Base-by-base conservation (phyloP, 2,797 vertebrate genomes). In the Clamator glandarius region DNA sequence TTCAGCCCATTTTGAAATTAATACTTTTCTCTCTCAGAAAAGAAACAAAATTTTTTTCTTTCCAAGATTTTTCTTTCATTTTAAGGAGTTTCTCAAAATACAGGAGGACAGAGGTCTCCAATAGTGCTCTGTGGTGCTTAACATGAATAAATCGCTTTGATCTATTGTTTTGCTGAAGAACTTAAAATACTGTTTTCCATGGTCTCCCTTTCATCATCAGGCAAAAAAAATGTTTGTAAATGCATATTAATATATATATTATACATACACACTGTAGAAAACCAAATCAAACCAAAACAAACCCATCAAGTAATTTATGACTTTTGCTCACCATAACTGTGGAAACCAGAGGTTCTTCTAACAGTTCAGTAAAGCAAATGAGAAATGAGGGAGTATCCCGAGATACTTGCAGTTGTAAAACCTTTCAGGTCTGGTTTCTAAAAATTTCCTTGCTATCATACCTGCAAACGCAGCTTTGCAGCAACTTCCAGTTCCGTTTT, bases 391-490 rank as follows among this genome's bases (percentile, higher is more conserved):
- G 62, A 84, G 75, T 54, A 78, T 58, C 83, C 75, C 15, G 12
- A 90, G 81, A 92, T 39, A 87, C 28, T 61, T 9, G 16, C 67
- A 69, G 59, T 9, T 86, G 51, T 63, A 62, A 91, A 78, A 67
- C 39, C 29, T 80, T 78, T 70, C 41, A 52, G 61, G 25, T 42
- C 67, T 87, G 52, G 75, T 81, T 89, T 91, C 85, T 88, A 76
- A 69, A 90, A 75, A 50, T 51, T 41, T 89, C 35, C 29, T 92
- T 82, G 63, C 74, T 78, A 33, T 7, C 31, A 77, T 95, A 94
- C 63, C 75, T 92, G 84, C 63, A 92, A 92, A 92, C 12, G 58
- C 81, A 96, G 67, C 59, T 92, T 46, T 62, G 80, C 70, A 75
- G 41, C 58, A 68, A 61, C 63, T 78, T 61, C 78, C 58, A 92